Evolutionary conservation across 2,797 vertebrate genomes (phyloP).

Genomic region (Chromis chromis): DNA sequence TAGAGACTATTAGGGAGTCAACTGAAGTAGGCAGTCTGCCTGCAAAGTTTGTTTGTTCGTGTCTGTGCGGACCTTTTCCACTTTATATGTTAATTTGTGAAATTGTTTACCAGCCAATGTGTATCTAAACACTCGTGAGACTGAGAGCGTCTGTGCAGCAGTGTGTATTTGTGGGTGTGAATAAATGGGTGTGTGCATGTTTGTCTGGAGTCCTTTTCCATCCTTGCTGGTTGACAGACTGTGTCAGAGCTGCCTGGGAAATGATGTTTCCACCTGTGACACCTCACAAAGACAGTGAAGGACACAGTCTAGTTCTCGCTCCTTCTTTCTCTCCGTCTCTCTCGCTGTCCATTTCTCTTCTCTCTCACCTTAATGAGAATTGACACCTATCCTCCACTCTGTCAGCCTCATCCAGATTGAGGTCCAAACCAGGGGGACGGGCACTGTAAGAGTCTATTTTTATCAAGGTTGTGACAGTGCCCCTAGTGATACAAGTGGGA

Average conservation of each 20-base stretch:
- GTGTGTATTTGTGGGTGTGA: conserved; percentile 40
- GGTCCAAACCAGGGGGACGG: not conserved
- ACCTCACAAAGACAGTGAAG: conserved; percentile 67
- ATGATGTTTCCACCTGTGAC: conserved; percentile 80
- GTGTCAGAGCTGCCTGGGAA: conserved; percentile 75
- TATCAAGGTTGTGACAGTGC: conserved; percentile 10
- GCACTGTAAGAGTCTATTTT: not conserved
- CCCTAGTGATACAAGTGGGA: conserved; percentile 19
- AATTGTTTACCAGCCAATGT: conserved; percentile 81
- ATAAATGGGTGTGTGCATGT: conserved; percentile 47
- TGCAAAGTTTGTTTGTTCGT: conserved; percentile 75
- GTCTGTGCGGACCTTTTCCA: conserved; percentile 77
- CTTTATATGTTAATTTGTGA: conserved; percentile 84
- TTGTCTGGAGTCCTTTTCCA: conserved; percentile 62
- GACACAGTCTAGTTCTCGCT: conserved; percentile 54
- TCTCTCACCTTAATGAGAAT: conserved; percentile 48
- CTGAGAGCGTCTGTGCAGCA: conserved; percentile 49
- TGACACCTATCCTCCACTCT: conserved; percentile 44
- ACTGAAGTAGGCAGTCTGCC: conserved; percentile 58
- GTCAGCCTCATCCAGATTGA: conserved; percentile 34
- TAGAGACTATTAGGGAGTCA: conserved; percentile 70
- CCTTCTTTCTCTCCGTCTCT: conserved; percentile 13
- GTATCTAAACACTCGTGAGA: conserved; percentile 76
- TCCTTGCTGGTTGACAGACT: conserved; percentile 72
- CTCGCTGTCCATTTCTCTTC: conserved; percentile 30